A percentile compares a stretch with the other conserved stretches of the same genome.
phyloP scores from a whole-genome alignment of 2,113 vertebrate genomes.

The Pachycephala philippinensis region DNA sequence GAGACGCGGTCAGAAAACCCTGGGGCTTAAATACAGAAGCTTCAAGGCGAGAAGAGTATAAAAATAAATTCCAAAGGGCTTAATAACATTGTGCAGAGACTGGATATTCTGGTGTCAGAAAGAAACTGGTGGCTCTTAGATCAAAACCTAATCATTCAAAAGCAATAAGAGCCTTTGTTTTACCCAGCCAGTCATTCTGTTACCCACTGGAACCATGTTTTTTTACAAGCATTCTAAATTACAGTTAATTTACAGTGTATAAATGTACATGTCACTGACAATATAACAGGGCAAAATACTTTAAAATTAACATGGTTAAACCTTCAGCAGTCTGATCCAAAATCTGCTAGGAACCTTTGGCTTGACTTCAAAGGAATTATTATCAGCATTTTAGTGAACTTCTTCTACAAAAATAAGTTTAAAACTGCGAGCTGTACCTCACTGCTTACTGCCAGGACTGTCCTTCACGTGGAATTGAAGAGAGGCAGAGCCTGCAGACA shows the following conservation, averaged over 20 bases:
- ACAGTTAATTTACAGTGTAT: background rate
- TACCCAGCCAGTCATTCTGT: background rate
- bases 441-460: background rate
- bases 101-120: constrained; percentile 46
- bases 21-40: constrained; percentile 40
- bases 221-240: background rate
- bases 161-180: constrained; percentile 32
- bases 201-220: background rate
- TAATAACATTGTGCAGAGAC: constrained; percentile 41
- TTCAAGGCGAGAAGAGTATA: constrained; percentile 34
- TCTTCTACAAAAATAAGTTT: background rate
- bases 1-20: constrained; percentile 39
- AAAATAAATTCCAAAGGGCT: constrained; percentile 63
- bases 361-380: constrained; percentile 17
- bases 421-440: background rate
- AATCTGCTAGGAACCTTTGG: constrained; percentile 14
- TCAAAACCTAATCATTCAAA: constrained; percentile 35
- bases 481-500: background rate
- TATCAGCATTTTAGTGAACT: background rate
- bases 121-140: constrained; percentile 34
- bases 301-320: background rate
- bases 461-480: background rate
- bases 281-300: background rate
- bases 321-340: background rate
- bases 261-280: background rate